These are phyloP conservation scores for Phenganax subtilis DNA, from an alignment of 92 coral and sea anemone genomes.

Conservation along the genomic window DNA sequence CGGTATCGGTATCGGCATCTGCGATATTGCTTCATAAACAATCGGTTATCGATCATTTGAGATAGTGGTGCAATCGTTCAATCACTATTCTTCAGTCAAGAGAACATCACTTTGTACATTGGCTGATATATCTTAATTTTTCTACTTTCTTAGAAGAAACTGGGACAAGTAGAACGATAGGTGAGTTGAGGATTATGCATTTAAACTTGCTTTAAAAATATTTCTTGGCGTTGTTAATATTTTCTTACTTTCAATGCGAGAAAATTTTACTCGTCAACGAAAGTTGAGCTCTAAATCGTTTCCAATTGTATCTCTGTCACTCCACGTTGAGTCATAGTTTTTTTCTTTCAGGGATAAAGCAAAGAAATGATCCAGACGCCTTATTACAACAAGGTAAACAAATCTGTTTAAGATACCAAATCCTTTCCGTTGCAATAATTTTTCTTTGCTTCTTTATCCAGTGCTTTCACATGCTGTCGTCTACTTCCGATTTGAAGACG, in stretches of 20 bases:
- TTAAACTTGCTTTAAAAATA: not conserved
- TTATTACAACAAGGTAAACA: slow-evolving; percentile 24
- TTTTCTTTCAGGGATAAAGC: not conserved
- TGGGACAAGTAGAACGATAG: not conserved
- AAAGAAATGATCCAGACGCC: slow-evolving; percentile 23
- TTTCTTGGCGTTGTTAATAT: no score
- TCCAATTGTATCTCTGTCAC: not conserved
- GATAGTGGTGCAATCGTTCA: no score
- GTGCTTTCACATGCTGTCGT: slow-evolving; percentile 73
- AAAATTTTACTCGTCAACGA: no score
- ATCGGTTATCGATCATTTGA: no score
- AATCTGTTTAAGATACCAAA: no score
- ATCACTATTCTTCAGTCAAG: no score
- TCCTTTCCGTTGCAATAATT: not conserved
- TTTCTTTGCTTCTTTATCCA: slow-evolving; percentile 31
- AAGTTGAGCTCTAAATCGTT: not conserved
- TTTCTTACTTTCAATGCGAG: no score
- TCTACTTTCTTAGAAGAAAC: not conserved
- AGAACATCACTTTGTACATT: not conserved
- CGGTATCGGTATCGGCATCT: no score
- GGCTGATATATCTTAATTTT: not conserved
- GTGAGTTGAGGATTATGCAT: not conserved
- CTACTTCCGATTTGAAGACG: slow-evolving; percentile 84
- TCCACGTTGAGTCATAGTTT: not conserved
- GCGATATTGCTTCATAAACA: no score